Evolutionary conservation across 2,888 invertebrate genomes (phyloP), one percentile per base, ranked within the genome.

Genomic region (Acleris emargana): DNA sequence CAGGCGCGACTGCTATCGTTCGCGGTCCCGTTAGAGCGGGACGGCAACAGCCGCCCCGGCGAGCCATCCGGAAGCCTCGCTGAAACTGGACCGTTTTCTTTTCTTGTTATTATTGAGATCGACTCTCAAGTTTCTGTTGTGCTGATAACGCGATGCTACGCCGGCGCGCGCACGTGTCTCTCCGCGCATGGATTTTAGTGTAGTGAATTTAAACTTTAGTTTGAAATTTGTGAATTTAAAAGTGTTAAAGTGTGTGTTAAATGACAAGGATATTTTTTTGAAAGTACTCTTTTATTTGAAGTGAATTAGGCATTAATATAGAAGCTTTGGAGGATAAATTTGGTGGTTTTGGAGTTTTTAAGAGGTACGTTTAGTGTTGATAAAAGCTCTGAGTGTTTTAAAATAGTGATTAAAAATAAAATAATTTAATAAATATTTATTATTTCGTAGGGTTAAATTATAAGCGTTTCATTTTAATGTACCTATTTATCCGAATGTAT

Each of bases 81-180:
- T 92, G 92, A 92, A 92, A 92, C 92, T 92, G 92, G 92, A 91
- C 92, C 92, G 92, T 92, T 91, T 92, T 92, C 91, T 92, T 92
- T 92, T 91, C 91, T 91, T 92, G 91, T 92, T 91, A 88, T 91
- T 91, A 91, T 91, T 91, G 90, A 91, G 91, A 90, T 89, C 89
- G 90, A 82, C 84, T 87, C 89, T 89, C 88, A 89, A 89, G 91
- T 87, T 63, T 91, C 91, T 91, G 91, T 91, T 91, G 91, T 91
- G 89, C 88, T 91, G 92, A 92, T 92, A 92, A 92, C 91, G 90
- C 89, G 90, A 91, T 88, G 91, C 89, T 84, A 81, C 87, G 85
- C 85, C 85, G 87, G 79, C 80, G 87, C 82, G 91, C 84, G 88
- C 91, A 86, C 89, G 90, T 89, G 90, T 85, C 70, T 74, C 84